A percentile compares a stretch with the other conserved stretches of the same genome.
Conservation (phyloP, 2,113 vertebrate genomes). For the Orientallactaga bullata region DNA sequence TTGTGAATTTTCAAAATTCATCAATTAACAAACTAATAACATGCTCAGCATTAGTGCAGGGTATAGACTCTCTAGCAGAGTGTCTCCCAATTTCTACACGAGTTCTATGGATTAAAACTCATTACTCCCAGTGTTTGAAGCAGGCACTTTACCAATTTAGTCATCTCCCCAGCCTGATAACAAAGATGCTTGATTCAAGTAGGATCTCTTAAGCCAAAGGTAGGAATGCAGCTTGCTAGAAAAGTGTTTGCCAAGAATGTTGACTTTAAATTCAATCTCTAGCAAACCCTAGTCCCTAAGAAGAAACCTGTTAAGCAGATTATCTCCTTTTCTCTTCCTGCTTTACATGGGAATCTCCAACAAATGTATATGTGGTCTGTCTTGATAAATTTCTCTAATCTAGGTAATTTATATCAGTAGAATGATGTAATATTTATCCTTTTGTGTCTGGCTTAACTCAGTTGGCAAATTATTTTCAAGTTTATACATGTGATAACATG, state of each 20-base stretch:
- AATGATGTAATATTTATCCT: neutral
- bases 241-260: neutral
- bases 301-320: neutral
- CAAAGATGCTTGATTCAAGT: neutral
- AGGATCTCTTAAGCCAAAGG: neutral
- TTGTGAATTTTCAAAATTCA: neutral
- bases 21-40: neutral
- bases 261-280: neutral
- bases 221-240: neutral
- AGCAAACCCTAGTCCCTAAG: neutral
- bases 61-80: too few relatives aligned
- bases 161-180: too few relatives aligned
- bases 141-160: too few relatives aligned
- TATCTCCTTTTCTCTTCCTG: neutral
- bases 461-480: neutral
- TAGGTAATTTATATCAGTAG: neutral
- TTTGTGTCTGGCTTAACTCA: neutral
- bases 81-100: too few relatives aligned
- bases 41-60: neutral
- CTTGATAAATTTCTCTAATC: neutral
- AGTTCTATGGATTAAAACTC: too few relatives aligned
- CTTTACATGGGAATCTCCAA: neutral
- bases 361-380: neutral
- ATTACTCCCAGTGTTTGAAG: too few relatives aligned
- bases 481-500: neutral